Evolutionary conservation across 2,888 invertebrate genomes (phyloP).

Genomic region (Acanthosepion pharaonis): DNA sequence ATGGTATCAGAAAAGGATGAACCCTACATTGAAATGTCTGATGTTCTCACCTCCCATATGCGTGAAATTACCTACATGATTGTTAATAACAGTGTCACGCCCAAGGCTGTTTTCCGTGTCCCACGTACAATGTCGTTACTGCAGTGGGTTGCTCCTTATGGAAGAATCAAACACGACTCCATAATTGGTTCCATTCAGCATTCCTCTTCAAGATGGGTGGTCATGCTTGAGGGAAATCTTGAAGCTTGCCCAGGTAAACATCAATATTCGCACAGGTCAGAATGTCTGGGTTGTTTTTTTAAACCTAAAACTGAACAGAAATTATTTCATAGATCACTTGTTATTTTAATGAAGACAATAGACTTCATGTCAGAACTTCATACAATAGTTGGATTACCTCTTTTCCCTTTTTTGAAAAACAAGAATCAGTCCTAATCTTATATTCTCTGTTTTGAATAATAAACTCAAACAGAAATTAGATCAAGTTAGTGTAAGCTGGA

Average conservation of each 20-base stretch:
- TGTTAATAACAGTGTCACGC: constrained; percentile 57
- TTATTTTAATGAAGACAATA: neutral
- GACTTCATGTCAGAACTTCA: neutral
- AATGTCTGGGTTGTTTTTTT: too few species aligned
- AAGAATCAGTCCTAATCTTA: neutral
- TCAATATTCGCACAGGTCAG: neutral
- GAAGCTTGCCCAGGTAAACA: constrained; percentile 63
- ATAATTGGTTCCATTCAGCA: constrained; percentile 66
- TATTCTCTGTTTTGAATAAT: neutral
- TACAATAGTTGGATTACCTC: neutral
- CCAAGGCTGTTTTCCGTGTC: constrained; percentile 61
- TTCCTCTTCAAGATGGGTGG: constrained; percentile 63
- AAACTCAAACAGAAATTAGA: neutral
- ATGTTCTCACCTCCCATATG: constrained; percentile 41
- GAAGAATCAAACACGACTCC: constrained; percentile 60
- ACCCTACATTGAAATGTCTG: constrained; percentile 53
- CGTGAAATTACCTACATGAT: constrained; percentile 59
- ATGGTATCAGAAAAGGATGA: constrained; percentile 58
- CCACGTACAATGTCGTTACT: constrained; percentile 63
- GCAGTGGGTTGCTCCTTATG: constrained; percentile 62
- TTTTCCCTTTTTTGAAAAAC: neutral
- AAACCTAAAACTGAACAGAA: too few species aligned
- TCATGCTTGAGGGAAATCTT: constrained; percentile 58
- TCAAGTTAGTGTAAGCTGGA: too few species aligned
- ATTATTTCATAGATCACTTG: neutral